Evolutionary conservation across 2,797 vertebrate species (phyloP).

Genomic region (Sebastes reedi): DNA sequence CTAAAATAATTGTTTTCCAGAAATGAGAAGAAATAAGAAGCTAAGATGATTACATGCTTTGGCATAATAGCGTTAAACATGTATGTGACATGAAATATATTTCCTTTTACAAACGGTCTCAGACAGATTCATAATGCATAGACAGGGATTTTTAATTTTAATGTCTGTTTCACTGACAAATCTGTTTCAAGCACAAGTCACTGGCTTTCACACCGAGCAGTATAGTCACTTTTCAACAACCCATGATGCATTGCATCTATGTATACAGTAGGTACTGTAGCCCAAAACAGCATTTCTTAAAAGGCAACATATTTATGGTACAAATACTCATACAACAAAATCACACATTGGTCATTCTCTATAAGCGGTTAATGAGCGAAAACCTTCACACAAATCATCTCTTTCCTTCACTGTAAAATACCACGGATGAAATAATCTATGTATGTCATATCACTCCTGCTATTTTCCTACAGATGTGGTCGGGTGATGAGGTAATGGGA

Average conservation of each 20-base stretch:
- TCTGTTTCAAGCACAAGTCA: slow-evolving; percentile 76
- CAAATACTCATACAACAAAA: slow-evolving; percentile 57
- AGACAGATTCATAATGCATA: slow-evolving; percentile 72
- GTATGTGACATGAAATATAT: neutral
- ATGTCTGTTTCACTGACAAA: slow-evolving; percentile 79
- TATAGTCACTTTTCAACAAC: slow-evolving; percentile 70
- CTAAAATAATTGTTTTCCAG: neutral
- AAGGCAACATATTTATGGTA: slow-evolving; percentile 63
- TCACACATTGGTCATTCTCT: slow-evolving; percentile 17
- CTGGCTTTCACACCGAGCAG: slow-evolving; percentile 75
- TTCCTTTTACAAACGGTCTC: neutral
- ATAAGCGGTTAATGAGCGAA: slow-evolving; percentile 4
- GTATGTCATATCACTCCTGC: neutral
- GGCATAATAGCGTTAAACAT: neutral
- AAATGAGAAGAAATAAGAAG: neutral
- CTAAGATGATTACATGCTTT: neutral
- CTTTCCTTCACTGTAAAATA: slow-evolving; percentile 3
- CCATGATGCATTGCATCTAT: slow-evolving; percentile 76
- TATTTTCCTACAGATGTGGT: slow-evolving; percentile 19
- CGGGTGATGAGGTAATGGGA: slow-evolving; percentile 49
- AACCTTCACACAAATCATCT: neutral
- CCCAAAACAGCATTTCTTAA: slow-evolving; percentile 66
- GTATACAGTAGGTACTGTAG: slow-evolving; percentile 52
- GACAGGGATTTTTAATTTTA: slow-evolving; percentile 75
- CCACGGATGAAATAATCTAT: neutral